A percentile compares a stretch with the other conserved stretches of the same genome.
Evolutionary conservation across 2,797 vertebrate species (phyloP).

Genomic region (Rhinophrynus dorsalis): DNA sequence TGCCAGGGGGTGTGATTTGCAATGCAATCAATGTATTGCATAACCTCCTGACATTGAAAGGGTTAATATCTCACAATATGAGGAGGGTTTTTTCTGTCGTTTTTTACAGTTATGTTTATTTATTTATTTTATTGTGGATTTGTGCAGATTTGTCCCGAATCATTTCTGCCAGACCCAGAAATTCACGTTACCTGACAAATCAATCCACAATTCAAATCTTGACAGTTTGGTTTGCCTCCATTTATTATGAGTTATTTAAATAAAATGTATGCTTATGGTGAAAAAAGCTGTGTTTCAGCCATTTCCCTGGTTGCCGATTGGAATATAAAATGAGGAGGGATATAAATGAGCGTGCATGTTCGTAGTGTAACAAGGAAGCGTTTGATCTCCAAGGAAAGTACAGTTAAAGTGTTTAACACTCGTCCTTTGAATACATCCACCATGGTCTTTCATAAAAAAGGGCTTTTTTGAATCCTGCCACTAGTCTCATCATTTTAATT

Average conservation of each 20-base stretch:
- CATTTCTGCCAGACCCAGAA: no score
- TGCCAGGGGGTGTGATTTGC: no score
- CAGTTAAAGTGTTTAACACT: constrained; percentile 48
- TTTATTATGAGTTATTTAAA: background rate
- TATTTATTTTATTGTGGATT: no score
- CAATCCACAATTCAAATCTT: no score
- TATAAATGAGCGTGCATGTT: constrained; percentile 21
- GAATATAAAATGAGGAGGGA: constrained; percentile 21
- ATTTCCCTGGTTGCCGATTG: background rate
- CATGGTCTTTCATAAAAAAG: constrained; percentile 70
- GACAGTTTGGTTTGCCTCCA: no score
- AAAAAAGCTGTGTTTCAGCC: background rate
- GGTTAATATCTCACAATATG: no score
- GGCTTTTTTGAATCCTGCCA: constrained; percentile 67
- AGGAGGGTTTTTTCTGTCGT: no score
- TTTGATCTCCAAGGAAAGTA: constrained; percentile 42
- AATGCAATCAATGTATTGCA: no score
- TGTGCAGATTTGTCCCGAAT: no score
- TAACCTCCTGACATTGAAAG: no score
- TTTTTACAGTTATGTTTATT: no score
- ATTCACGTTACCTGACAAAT: no score
- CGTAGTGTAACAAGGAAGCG: background rate
- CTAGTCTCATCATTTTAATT: constrained; percentile 79
- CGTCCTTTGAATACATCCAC: constrained; percentile 75
- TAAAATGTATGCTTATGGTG: background rate